Evolutionary conservation across 2,888 invertebrate genomes (phyloP).

Genomic region (Pammene fasciana): DNA sequence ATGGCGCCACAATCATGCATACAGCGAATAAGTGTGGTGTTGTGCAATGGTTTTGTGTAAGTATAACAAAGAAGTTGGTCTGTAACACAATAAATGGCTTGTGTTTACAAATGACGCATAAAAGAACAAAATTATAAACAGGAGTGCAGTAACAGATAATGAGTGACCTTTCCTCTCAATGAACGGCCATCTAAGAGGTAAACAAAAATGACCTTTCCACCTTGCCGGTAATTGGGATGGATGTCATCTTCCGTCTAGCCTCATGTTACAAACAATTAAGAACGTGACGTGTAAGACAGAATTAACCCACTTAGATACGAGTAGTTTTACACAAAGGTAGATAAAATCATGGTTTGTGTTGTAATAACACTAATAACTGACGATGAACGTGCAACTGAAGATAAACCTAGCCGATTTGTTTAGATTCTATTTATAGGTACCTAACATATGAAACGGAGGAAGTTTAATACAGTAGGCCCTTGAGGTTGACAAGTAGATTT

Average conservation of each 20-base stretch:
- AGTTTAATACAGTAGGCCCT: no score
- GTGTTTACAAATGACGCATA: slow-evolving; percentile 4
- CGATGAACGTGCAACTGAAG: neutral
- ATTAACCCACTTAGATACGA: slow-evolving; percentile 23
- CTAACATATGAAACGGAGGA: no score
- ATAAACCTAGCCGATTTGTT: neutral
- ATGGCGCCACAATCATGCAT: no score
- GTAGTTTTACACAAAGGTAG: slow-evolving; percentile 8
- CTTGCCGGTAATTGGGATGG: slow-evolving; percentile 6
- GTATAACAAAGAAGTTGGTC: no score
- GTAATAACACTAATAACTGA: neutral
- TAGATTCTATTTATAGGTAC: neutral
- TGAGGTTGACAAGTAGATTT: no score
- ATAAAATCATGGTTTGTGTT: slow-evolving; percentile 16
- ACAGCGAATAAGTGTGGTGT: no score
- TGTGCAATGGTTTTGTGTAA: no score
- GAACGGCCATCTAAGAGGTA: neutral
- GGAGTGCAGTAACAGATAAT: neutral
- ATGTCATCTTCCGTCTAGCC: neutral
- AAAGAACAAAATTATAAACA: neutral
- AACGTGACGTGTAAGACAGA: slow-evolving; percentile 10
- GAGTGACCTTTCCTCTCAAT: slow-evolving; percentile 10
- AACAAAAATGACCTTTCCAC: slow-evolving; percentile 3
- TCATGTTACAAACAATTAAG: slow-evolving; percentile 17
- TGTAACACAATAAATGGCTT: neutral